Evolutionary conservation across 1,140 invertebrate species (phyloP), one percentile per base, ranked within the genome.

Genomic region (Cephus cinctus): DNA sequence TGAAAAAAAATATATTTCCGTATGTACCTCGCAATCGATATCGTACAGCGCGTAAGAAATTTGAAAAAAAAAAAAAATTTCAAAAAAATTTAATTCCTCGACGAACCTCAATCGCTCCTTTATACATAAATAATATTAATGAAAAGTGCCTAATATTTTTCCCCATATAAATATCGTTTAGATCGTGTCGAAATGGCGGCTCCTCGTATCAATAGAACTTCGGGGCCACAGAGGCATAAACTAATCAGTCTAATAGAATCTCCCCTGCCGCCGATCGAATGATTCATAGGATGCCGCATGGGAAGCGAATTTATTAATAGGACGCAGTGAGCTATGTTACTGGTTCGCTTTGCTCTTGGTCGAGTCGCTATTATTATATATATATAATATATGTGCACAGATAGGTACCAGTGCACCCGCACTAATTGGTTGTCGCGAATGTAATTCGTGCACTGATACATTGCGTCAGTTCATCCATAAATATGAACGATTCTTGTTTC

Each of bases 191-290:
- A n/a, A n/a, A n/a, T n/a, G n/a, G n/a, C n/a, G n/a, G n/a, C n/a
- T 12, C 9, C 9, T 11, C 11, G 27, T 11, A 30, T 30, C 27
- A 36, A 0, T 14, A n/a, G 14, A 6, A 36, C 11, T 12, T 36
- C 34, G 14, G 34, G 8, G 2, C 12, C 30, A 16, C 41, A 14
- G 34, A 55, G 32, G 46, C 49, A 49, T 57, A 61, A 57, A 51
- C 54, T 57, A 61, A 61, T 61, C 59, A 57, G 58, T 52, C 58
- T 61, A 61, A 61, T 61, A 61, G 59, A 61, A 57, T 61, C 52
- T 61, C 58, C 58, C 58, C 45, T 35, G 59, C 50, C 46, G 50
- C 57, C 58, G 57, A 61, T 61, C 58, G 59, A 61, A 54, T 61
- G 59, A 61, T 61, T 61, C 59, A 61, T 61, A 57, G 59, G 36